Conservation (phyloP, 1,140 invertebrate species). For the Leptinotarsa lineolata region DNA sequence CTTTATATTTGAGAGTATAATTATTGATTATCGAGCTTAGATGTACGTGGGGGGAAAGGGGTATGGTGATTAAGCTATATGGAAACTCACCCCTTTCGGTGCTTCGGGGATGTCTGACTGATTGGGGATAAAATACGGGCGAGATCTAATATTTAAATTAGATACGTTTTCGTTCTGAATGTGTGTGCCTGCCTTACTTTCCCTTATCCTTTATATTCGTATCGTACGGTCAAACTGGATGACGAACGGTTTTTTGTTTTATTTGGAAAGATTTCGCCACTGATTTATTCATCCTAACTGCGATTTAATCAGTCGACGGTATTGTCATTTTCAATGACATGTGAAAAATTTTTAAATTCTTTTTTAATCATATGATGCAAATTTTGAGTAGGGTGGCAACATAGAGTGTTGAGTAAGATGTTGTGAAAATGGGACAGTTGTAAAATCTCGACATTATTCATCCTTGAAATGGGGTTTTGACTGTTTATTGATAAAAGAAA, state of each 20-base stretch:
- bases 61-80: constrained; percentile 44
- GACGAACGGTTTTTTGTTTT: constrained; percentile 22
- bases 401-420: too few species aligned
- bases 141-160: constrained; percentile 39
- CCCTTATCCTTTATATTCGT: constrained; percentile 22
- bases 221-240: constrained; percentile 13
- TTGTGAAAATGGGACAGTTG: too few species aligned
- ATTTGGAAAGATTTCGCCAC: constrained; percentile 20
- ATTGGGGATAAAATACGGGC: constrained; percentile 38
- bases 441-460: too few species aligned
- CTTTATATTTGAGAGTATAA: constrained; percentile 46
- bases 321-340: background rate
- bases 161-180: constrained; percentile 29
- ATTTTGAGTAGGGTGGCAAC: too few species aligned
- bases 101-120: constrained; percentile 38
- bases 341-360: background rate
- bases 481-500: background rate
- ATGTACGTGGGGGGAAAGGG: constrained; percentile 36
- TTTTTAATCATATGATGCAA: background rate
- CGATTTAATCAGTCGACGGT: constrained; percentile 16
- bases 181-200: constrained; percentile 31
- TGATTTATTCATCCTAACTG: constrained; percentile 21
- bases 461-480: too few species aligned
- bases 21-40: constrained; percentile 47
- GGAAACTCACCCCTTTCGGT: constrained; percentile 45